Conservation (phyloP, 2,888 invertebrate genomes). For the Synergus gifuensis region DNA sequence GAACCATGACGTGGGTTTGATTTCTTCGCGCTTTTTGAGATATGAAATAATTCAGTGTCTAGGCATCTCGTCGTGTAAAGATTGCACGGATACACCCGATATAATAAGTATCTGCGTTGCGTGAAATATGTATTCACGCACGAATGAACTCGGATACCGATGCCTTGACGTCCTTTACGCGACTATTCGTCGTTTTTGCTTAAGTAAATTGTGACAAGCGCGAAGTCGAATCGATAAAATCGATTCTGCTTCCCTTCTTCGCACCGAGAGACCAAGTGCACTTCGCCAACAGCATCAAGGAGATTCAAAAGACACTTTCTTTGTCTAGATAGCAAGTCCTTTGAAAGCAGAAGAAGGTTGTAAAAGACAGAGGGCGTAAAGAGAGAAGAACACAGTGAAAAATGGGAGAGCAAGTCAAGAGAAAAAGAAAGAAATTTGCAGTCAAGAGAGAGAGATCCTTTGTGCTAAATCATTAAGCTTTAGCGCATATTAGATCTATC, state of each 20-base stretch:
- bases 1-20: constrained; percentile 36
- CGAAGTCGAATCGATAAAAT: constrained; percentile 51
- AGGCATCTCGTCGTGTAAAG: constrained; percentile 29
- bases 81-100: constrained; percentile 14
- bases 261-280: constrained; percentile 25
- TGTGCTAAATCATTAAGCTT: constrained; percentile 18
- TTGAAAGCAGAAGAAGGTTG: constrained; percentile 16
- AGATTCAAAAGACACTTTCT: constrained; percentile 14
- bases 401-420: background rate
- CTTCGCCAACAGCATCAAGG: constrained; percentile 20
- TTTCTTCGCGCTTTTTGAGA: constrained; percentile 25
- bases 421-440: background rate
- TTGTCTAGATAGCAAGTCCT: constrained; percentile 18
- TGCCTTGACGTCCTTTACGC: constrained; percentile 50
- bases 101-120: constrained; percentile 29
- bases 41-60: constrained; percentile 30
- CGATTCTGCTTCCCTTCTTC: constrained; percentile 48
- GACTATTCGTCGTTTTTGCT: constrained; percentile 52
- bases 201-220: constrained; percentile 50
- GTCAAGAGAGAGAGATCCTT: constrained; percentile 15
- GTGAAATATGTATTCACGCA: constrained; percentile 35
- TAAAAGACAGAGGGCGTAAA: background rate
- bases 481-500: background rate
- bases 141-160: constrained; percentile 32
- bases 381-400: background rate